Evolutionary conservation across 1,140 invertebrate species (phyloP).

Genomic region (Lordiphosa collinella): DNA sequence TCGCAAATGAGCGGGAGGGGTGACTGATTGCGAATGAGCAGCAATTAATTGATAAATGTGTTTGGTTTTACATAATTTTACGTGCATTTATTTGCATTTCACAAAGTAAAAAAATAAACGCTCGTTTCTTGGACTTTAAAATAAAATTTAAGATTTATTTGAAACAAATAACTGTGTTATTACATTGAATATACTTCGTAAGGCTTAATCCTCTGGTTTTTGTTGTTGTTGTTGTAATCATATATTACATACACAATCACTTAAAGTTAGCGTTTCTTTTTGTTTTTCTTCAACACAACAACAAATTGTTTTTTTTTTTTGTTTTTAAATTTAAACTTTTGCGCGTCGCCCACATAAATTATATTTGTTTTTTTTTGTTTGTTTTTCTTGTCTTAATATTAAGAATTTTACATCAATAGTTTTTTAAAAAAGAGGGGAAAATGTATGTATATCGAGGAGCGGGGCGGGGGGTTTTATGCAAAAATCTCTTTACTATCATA

Average conservation of each 20-base stretch:
- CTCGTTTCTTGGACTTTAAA: constrained; percentile 55
- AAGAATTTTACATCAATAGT: constrained; percentile 64
- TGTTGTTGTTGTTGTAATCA: constrained; percentile 60
- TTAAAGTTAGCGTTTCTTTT: constrained; percentile 56
- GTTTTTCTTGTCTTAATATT: constrained; percentile 38
- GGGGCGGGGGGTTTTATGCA: constrained; percentile 34
- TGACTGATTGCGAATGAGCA: constrained; percentile 10
- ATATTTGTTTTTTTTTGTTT: constrained; percentile 19
- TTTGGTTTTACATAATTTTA: constrained; percentile 57
- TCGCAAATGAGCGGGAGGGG: not conserved
- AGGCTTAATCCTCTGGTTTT: constrained; percentile 44
- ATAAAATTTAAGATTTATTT: constrained; percentile 79
- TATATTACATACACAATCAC: constrained; percentile 77
- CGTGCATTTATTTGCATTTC: constrained; percentile 60
- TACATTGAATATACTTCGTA: constrained; percentile 78
- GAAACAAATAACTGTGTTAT: constrained; percentile 80
- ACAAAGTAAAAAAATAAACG: not conserved
- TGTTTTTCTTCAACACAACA: constrained; percentile 22
- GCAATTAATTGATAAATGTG: constrained; percentile 45
- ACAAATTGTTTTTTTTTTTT: constrained; percentile 22
- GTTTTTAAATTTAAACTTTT: constrained; percentile 36
- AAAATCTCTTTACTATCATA: constrained; percentile 56
- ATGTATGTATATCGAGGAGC: constrained; percentile 35
- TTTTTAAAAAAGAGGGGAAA: constrained; percentile 61
- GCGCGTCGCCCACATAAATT: constrained; percentile 26